phyloP scores from a whole-genome alignment of 2,888 invertebrate species.

The Marronus borbonicus region DNA sequence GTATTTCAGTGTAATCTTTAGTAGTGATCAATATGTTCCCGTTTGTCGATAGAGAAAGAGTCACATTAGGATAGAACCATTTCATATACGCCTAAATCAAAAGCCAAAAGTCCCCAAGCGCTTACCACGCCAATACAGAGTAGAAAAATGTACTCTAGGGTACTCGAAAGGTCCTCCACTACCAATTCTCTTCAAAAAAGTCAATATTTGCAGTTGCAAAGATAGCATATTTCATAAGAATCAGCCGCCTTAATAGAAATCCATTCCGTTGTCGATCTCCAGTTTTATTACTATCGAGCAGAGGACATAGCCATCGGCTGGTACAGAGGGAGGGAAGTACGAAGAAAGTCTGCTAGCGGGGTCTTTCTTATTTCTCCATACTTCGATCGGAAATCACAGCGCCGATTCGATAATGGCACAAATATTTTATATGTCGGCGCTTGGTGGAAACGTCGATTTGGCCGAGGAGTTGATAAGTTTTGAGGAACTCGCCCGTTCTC shows the following conservation, averaged over 20 bases:
- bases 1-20: no score
- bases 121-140: no score
- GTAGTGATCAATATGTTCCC: no score
- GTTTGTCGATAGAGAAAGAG: no score
- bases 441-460: no score
- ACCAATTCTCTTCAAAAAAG: constrained; percentile 16
- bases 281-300: background rate
- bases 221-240: constrained; percentile 52
- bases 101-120: no score
- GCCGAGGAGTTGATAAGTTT: constrained; percentile 33
- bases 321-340: background rate
- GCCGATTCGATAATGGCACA: constrained; percentile 40
- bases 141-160: no score
- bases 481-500: constrained; percentile 23
- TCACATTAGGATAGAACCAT: no score
- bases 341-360: constrained; percentile 1
- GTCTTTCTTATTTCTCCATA: background rate
- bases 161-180: no score
- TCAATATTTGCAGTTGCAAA: constrained; percentile 48
- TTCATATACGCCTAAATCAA: no score
- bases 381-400: constrained; percentile 34
- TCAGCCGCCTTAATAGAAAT: constrained; percentile 49
- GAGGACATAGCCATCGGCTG: background rate
- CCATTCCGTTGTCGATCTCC: constrained; percentile 14
- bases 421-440: constrained; percentile 40